Evolutionary conservation across 1,140 invertebrate genomes (phyloP), one percentile per base, ranked within the genome.

Genomic region (Drosophila bipectinata): DNA sequence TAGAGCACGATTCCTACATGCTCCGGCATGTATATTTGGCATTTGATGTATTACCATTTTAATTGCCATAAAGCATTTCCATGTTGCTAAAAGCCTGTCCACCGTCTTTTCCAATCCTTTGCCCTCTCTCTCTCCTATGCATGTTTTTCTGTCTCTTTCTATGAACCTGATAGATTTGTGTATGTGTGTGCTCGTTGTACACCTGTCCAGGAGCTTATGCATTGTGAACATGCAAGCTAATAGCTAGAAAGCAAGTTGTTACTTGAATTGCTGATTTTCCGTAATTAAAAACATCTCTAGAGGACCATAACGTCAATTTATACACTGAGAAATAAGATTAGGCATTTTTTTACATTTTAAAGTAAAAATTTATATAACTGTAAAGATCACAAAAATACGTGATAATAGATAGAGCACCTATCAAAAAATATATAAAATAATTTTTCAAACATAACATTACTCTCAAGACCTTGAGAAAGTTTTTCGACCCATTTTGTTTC

Each of bases 31-130:
- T 48, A 44, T 68, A 77, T 64, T 76, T 76, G 75, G 60, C 80
- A 83, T 79, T 79, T 84, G 77, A 76, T 83, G 64, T 84, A 87
- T 87, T 87, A 76, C 79, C 71, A 60, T 81, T 87, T 85, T 82
- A 87, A 87, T 87, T 78, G 83, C 78, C 73, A 82, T 87, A 85
- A 87, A 85, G 82, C 82, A 85, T 85, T 85, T 85, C 66, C 82
- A 87, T 87, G 82, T 85, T 79, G 74, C 49, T 77, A 66, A 85
- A 85, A 85, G 64, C 81, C 59, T 77, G 80, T 68, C 59, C 54
- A 47, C 48, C 32, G 24, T 41, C 52, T 28, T 12, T 56, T 2
- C 28, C 7, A 0, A 18, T 44, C 41, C 41, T 44, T 47, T 18
- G 34, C 48, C 26, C 39, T 49, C 28, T 41, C 39, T 30, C 7